These are phyloP conservation scores for Tethya wilhelma DNA, from an alignment of 37 sponge, comb jelly and placozoan species.

Conservation along the genomic window DNA sequence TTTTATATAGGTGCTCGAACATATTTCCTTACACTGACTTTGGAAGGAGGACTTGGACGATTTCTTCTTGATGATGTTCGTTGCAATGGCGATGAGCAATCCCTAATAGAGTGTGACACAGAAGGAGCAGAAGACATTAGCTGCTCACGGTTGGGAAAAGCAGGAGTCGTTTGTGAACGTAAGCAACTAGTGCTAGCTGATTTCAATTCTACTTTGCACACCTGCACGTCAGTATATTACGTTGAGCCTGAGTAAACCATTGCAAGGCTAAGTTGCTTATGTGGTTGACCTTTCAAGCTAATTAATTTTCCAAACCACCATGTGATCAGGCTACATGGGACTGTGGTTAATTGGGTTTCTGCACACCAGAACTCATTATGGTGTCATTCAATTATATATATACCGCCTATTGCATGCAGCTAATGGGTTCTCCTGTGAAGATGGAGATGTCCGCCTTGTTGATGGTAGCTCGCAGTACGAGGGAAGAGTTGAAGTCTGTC, in stretches of 20 bases:
- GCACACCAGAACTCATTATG: background rate
- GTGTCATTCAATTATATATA: background rate
- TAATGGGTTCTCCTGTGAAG: conserved; percentile 10
- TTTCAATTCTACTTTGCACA: background rate
- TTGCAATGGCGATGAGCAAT: conserved; percentile 32
- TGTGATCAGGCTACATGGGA: too few species aligned
- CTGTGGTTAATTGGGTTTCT: too few species aligned
- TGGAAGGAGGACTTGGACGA: conserved; percentile 1
- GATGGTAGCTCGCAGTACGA: conserved; percentile 14
- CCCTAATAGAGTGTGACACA: conserved; percentile 8
- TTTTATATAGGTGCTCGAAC: too few species aligned
- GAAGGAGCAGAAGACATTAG: background rate
- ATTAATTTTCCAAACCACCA: too few species aligned
- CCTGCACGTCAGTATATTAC: too few species aligned
- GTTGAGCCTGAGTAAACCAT: too few species aligned
- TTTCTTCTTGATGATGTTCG: conserved; percentile 31
- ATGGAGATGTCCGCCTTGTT: conserved; percentile 35
- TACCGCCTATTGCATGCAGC: background rate
- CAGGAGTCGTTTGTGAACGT: conserved; percentile 50
- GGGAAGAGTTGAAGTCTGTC: conserved; percentile 59
- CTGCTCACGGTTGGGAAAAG: conserved; percentile 51
- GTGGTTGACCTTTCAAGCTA: background rate
- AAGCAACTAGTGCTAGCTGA: background rate
- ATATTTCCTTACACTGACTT: too few species aligned
- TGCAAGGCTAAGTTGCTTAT: too few species aligned